Base-by-base conservation (phyloP, 2,797 vertebrate species). In the Orientallactaga sibirica region DNA sequence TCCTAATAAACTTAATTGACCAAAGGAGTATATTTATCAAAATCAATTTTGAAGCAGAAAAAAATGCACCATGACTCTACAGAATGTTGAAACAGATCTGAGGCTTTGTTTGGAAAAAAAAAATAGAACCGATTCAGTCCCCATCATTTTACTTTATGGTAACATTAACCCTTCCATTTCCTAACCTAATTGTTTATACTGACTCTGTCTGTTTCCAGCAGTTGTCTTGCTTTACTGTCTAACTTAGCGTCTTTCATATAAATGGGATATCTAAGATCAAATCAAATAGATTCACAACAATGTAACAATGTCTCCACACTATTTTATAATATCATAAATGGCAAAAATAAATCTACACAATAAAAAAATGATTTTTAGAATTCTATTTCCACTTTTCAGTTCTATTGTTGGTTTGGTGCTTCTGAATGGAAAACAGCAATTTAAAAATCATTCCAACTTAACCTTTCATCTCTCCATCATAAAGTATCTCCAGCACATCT, bases 181-280 rank as follows among this genome's bases (percentile, higher is more conserved):
- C 80, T 80, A 82, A 79, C 67, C 64, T 64, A 67, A 29, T 75
- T 81, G 88, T 95, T 92, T 95, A 66, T 88, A 66, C 77, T 93
- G 43, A 95, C 89, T 92, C 16, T 10, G 24, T 92, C 16, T 10
- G 24, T 89, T 88, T 97, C 75, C 64, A 90, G 52, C 29, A 24
- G 33, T 71, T 93, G 14, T 29, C 70, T 10, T 92, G 41, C 3
- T 80, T 76, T 92, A 68, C 79, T 91, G 83, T 76, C 29, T 94
- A 91, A 92, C 92, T 94, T 86, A 88, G 67, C 76, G 96, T 97
- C 97, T 95, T 95, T 96, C 96, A 95, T 97, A 94, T 92, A 91
- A 90, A 94, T 95, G 88, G 87, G 97, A 96, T 95, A 73, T 25
- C 86, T 95, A 83, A 89, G 93, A 86, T 86, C 76, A 94, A 92